These are phyloP conservation scores for Sthenelais limicola DNA, from an alignment of 2,888 invertebrate species.

Conservation along the genomic window DNA sequence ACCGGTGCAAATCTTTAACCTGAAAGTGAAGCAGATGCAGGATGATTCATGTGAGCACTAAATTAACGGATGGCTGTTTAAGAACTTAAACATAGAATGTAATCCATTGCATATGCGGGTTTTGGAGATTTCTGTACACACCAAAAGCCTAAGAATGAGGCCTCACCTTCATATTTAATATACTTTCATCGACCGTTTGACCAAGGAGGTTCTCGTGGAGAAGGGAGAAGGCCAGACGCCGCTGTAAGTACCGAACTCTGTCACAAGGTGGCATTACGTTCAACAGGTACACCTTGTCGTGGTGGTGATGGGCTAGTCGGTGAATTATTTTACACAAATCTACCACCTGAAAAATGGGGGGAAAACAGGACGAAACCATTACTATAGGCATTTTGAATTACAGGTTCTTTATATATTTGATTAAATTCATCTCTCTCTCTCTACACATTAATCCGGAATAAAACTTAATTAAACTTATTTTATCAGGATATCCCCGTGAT, in stretches of 20 bases:
- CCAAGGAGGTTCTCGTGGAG: slow-evolving; percentile 29
- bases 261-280: slow-evolving; percentile 52
- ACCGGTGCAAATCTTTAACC: slow-evolving; percentile 51
- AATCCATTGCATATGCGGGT: too few relatives aligned
- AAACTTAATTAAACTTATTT: too few relatives aligned
- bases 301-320: slow-evolving; percentile 54
- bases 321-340: slow-evolving; percentile 50
- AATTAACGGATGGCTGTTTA: too few relatives aligned
- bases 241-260: slow-evolving; percentile 54
- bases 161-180: not conserved
- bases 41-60: too few relatives aligned
- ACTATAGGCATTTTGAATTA: slow-evolving; percentile 12
- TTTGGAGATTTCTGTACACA: too few relatives aligned
- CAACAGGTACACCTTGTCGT: slow-evolving; percentile 54
- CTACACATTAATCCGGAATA: too few relatives aligned
- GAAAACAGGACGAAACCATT: too few relatives aligned
- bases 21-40: slow-evolving; percentile 46
- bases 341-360: slow-evolving; percentile 45
- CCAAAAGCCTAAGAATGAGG: too few relatives aligned
- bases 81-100: too few relatives aligned
- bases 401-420: slow-evolving; percentile 13
- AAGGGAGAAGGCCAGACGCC: slow-evolving; percentile 52
- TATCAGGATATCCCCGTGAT: too few relatives aligned
- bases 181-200: not conserved
- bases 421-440: too few relatives aligned